Evolutionary conservation across 2,888 invertebrate species (phyloP).

Genomic region (Yponomeuta plumbellus): DNA sequence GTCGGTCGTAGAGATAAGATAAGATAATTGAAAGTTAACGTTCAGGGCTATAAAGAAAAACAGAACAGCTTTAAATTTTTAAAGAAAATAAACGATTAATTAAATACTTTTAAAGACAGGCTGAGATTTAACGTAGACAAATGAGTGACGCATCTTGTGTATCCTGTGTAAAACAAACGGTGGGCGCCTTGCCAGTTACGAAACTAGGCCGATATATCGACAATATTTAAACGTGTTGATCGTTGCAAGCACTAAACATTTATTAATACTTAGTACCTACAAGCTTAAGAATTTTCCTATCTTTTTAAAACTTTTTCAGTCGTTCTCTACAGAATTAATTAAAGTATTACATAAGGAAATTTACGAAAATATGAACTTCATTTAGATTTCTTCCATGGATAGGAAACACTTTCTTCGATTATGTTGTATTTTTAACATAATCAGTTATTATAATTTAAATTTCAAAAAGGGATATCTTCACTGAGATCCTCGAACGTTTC

Average conservation of each 20-base stretch:
- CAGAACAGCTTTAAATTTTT: neutral
- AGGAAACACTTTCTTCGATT: too few relatives aligned
- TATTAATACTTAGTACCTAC: too few relatives aligned
- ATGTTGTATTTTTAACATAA: too few relatives aligned
- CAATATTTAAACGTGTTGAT: conserved; percentile 2
- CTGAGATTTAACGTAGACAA: conserved; percentile 23
- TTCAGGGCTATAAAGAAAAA: neutral
- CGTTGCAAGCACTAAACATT: neutral
- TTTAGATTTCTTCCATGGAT: too few relatives aligned
- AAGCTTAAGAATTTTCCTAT: too few relatives aligned
- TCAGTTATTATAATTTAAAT: too few relatives aligned
- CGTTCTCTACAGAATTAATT: too few relatives aligned
- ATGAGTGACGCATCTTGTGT: conserved; percentile 35
- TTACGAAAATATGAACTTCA: too few relatives aligned
- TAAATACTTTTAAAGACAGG: neutral
- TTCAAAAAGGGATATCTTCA: too few relatives aligned
- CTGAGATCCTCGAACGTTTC: neutral
- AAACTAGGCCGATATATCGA: conserved; percentile 30
- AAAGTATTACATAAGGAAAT: too few relatives aligned
- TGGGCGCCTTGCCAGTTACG: conserved; percentile 33
- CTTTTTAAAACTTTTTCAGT: too few relatives aligned
- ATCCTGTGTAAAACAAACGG: conserved; percentile 30
- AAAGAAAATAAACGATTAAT: conserved; percentile 9
- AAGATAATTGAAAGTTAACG: neutral
- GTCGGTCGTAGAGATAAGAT: neutral